A percentile compares a stretch with the other conserved stretches of the same genome.
These are phyloP conservation scores for Ostrea edulis DNA, from an alignment of 1,140 invertebrate genomes.

Conservation along the genomic window DNA sequence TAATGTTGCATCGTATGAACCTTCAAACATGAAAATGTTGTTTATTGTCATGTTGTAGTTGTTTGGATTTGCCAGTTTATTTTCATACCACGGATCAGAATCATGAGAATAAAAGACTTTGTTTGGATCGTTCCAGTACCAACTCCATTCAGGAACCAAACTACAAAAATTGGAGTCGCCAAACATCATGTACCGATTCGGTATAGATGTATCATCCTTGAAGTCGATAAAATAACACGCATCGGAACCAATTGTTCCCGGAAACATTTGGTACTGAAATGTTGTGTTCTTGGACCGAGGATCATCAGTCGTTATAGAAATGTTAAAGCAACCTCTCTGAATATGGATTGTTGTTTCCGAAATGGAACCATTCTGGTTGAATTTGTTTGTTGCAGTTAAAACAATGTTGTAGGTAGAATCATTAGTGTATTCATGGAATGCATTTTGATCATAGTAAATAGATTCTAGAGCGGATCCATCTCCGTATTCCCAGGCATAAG, in stretches of 20 bases:
- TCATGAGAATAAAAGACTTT: neutral
- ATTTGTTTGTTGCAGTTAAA: conserved; percentile 53
- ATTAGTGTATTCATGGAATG: conserved; percentile 49
- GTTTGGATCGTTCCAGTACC: conserved; percentile 47
- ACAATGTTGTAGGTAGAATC: conserved; percentile 46
- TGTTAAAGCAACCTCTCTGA: conserved; percentile 56
- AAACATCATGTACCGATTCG: conserved; percentile 58
- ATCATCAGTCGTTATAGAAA: conserved; percentile 49
- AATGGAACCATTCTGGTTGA: neutral
- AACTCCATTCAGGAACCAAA: conserved; percentile 54
- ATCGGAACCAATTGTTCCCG: conserved; percentile 59
- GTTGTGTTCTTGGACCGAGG: conserved; percentile 60
- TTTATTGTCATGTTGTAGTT: conserved; percentile 46
- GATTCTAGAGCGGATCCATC: conserved; percentile 42
- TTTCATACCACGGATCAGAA: conserved; percentile 28
- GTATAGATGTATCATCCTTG: conserved; percentile 48
- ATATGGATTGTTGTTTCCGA: conserved; percentile 47
- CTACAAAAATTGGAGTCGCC: conserved; percentile 54
- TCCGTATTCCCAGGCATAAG: conserved; percentile 58
- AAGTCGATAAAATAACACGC: conserved; percentile 65
- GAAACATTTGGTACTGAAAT: conserved; percentile 55
- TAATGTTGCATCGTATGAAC: conserved; percentile 50
- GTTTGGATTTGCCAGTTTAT: conserved; percentile 10
- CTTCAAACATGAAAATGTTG: conserved; percentile 55
- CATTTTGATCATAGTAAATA: conserved; percentile 50